These are phyloP conservation scores for Nemurella pictetii DNA, from an alignment of 2,888 invertebrate genomes.

Conservation along the genomic window DNA sequence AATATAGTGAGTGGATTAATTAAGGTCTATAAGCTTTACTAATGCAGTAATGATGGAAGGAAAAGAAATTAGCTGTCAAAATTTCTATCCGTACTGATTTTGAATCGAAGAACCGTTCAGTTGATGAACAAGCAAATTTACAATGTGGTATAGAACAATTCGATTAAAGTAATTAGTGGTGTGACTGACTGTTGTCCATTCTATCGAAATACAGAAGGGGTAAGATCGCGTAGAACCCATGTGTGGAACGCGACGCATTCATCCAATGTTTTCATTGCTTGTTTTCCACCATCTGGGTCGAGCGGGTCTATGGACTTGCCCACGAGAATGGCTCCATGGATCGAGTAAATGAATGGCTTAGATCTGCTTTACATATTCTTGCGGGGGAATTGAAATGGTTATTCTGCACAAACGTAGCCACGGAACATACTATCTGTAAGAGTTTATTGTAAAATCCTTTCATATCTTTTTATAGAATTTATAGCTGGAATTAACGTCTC, in stretches of 20 bases:
- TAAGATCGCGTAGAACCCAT: slow-evolving; percentile 32
- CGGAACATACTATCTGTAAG: neutral
- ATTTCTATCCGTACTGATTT: no score
- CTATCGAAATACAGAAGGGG: neutral
- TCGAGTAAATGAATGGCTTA: slow-evolving; percentile 22
- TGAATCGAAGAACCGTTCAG: no score
- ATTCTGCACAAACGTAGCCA: neutral
- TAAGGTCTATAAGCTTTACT: no score
- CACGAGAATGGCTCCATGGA: neutral
- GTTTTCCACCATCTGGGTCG: slow-evolving; percentile 33
- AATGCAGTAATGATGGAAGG: no score
- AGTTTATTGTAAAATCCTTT: slow-evolving; percentile 12
- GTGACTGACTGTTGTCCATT: no score
- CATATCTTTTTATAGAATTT: neutral
- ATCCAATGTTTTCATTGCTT: slow-evolving; percentile 34
- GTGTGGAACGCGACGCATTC: slow-evolving; percentile 26
- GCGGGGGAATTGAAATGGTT: slow-evolving; percentile 22
- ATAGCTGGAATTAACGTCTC: neutral
- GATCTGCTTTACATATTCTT: slow-evolving; percentile 23
- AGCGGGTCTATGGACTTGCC: neutral
- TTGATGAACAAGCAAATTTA: no score
- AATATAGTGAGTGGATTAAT: no score
- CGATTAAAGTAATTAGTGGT: no score
- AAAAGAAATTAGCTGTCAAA: no score
- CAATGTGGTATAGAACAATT: no score